Base-by-base conservation (phyloP, 2,113 vertebrate genomes). In the Ammodytes dubius region DNA sequence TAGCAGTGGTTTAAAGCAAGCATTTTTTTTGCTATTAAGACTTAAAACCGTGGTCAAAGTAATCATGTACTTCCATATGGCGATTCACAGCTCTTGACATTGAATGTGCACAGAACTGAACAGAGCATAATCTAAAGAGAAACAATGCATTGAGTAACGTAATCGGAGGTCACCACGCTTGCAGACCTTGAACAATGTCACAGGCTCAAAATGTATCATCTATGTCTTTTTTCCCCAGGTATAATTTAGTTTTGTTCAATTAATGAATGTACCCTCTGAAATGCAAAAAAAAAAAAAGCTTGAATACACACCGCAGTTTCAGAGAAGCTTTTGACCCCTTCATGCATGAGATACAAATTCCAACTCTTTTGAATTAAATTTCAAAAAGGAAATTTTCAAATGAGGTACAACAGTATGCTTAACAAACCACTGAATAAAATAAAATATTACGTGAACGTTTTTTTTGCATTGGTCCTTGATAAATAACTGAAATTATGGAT, bases 11-110 rank as follows among this genome's bases (percentile, higher is more conserved):
- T 75, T 64, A 71, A 43, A 76, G 64, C 17, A 74, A 27, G 27
- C 35, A 76, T 63, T 27, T 27, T 27, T 1, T 15, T 59, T 64
- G 52, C 65, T 79, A 69, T 74, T 70, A 73, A 50, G 83, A 79
- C 61, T 60, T 61, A 53, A 56, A 46, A 60, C 11, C 0, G 15
- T 65, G 27, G 47, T 54, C 61, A 69, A 66, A n/a, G 73, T 79
- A 78, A 87, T 37, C 8, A 17, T 13, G 27, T 12, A 19, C 42
- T 50, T 54, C 8, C 42, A n/a, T 37, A 15, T 10, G 27, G 27
- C 1, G 58, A 77, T 17, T 52, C 61, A 70, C 37, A 52, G 52
- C 37, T 67, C 47, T 61, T 2, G 5, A 7, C 12, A 68, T 45
- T 66, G 3, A 69, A 45, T 54, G 49, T 56, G 70, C 60, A 69